Base-by-base conservation (phyloP, 2,888 invertebrate species). In the Eilema caniola region DNA sequence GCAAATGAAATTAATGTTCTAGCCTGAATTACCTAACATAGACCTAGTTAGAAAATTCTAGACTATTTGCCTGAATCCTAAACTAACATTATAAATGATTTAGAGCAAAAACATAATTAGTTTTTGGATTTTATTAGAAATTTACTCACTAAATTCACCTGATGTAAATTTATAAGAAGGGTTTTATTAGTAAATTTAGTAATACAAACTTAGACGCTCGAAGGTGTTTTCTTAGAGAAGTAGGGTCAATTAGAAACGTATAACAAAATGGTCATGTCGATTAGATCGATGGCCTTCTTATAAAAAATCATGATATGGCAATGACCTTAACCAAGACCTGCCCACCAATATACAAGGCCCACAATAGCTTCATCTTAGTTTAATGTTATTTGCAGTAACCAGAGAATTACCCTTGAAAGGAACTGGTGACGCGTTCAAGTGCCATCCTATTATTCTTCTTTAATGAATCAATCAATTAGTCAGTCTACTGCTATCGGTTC, bases 21-120 rank as follows among this genome's bases (percentile, higher is more conserved):
- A 61, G 60, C 4, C 20, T 33, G 31, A 60, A 25, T 53, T 7
- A 12, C 23, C 64, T 47, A 33, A 69, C 69, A 65, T 62, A 61
- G 61, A 62, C 66, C 70, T 66, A 57, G 8, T 62, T 62, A 12
- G 53, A 61, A 62, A 70, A 62, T 62, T 33, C 56, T 66, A 57
- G 41, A 37, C 41, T 62, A 61, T 65, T 65, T 65, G 65, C 69
- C 33, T 61, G 47, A 11, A 11, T 53, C 69, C 65, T 69, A 65
- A 69, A 65, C 65, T 69, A 69, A 65, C 47, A 53, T 64, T 65
- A 61, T 69, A 61, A 65, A 69, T 61, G n/a, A 28, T 64, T 64
- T 53, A 20, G 14, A 2, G 7, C n/a, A 53, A 28, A 64, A n/a
- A 2, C 12, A 5, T 5, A 2, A n/a, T n/a, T 10, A 24, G 5